Evolutionary conservation across 2,888 invertebrate genomes (phyloP), one percentile per base, ranked within the genome.

Genomic region (Patella depressa): DNA sequence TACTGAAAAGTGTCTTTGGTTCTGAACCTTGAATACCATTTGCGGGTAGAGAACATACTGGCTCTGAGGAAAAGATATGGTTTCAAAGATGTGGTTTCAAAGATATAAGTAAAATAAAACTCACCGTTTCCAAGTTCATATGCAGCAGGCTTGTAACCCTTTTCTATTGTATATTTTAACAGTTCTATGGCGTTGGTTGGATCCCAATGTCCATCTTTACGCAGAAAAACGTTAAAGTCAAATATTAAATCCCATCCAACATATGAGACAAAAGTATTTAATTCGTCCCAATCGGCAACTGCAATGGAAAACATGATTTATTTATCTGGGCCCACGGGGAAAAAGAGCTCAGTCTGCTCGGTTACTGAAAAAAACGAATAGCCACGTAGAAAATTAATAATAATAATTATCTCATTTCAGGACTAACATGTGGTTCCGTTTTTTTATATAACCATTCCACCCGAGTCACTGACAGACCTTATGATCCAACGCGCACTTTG

Each of bases 171-270:
- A 89, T 94, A 95, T 29, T 93, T 89, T 72, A 96, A 92, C 45
- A 96, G 91, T 74, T 93, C 91, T 80, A 92, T 92, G 9, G 95
- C 95, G 92, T 96, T 96, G 45, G 91, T 90, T 45, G 93, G 92
- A 90, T 95, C 93, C 96, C 96, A 96, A 0, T 93, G 93, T 80
- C 93, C 92, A 15, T 86, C 82, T 79, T 93, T 92, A 79, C 96
- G 93, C 14, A 94, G 90, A 59, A 96, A 92, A 24, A 93, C 93
- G 91, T 96, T 96, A 15, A 96, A 92, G 87, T 94, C 94, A 90
- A 95, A 96, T 74, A 96, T 90, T 81, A 96, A 92, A 83, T 93
- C 93, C 74, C 94, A 88, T 17, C 93, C 92, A 0, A 94, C 92
- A 24, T 92, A 90, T 80, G 90, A 89, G 74, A 94, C 93, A 87